Conservation (phyloP, 1,140 invertebrate genomes). For the Apis florea region DNA sequence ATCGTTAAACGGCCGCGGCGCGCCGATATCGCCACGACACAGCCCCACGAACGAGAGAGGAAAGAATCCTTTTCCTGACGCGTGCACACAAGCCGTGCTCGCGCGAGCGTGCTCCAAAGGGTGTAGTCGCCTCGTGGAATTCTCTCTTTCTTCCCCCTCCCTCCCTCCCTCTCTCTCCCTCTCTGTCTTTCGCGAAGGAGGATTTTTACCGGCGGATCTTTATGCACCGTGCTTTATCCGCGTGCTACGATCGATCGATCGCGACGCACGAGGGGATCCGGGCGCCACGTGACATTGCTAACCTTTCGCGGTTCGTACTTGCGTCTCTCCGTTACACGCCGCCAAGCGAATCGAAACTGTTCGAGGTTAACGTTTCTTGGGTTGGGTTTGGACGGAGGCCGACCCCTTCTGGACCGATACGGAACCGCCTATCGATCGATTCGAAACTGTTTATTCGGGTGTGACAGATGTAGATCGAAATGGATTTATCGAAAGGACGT, state of each 20-base stretch:
- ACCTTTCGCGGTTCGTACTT: conserved; percentile 31
- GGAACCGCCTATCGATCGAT: neutral
- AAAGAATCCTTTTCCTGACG: conserved; percentile 41
- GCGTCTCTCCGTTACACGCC: neutral
- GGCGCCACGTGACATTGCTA: conserved; percentile 43
- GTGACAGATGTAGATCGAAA: no score
- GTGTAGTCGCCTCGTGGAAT: conserved; percentile 39
- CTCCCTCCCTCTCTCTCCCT: neutral
- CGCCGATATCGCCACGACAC: conserved; percentile 27
- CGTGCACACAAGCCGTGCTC: conserved; percentile 7
- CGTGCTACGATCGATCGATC: conserved; percentile 27
- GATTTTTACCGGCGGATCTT: conserved; percentile 22
- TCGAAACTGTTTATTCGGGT: no score
- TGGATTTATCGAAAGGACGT: no score
- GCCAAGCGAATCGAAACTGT: neutral
- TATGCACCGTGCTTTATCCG: conserved; percentile 7
- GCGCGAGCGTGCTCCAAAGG: neutral
- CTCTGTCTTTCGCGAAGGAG: neutral
- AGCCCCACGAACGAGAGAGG: conserved; percentile 1
- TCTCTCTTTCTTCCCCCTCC: neutral
- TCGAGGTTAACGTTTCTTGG: conserved; percentile 7
- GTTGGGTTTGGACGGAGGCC: conserved; percentile 7
- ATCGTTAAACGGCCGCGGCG: conserved; percentile 38
- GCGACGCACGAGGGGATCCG: conserved; percentile 2
- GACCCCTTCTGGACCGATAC: neutral